A percentile compares a stretch with the other conserved stretches of the same genome.
Evolutionary conservation across 2,113 vertebrate species (phyloP).

Genomic region (Ascaphus truei): DNA sequence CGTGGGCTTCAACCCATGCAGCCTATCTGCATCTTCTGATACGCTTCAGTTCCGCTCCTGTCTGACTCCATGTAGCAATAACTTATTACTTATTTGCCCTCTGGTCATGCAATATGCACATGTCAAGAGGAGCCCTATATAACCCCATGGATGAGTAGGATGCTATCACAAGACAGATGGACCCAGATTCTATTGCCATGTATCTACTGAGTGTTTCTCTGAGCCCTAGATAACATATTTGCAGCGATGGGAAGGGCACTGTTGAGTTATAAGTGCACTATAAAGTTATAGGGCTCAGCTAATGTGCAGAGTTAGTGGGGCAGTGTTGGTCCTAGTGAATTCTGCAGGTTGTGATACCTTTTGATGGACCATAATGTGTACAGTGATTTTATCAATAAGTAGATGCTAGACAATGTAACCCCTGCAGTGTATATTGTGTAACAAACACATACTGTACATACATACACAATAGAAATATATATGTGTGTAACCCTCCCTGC

Average conservation of each 20-base stretch:
- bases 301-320: too few relatives aligned
- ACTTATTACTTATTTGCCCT: conserved; percentile 30
- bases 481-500: too few relatives aligned
- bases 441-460: too few relatives aligned
- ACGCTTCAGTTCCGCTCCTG: conserved; percentile 16
- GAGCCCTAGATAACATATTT: background rate
- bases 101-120: conserved; percentile 29
- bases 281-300: too few relatives aligned
- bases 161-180: conserved; percentile 20
- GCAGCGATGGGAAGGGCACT: background rate
- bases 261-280: background rate
- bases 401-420: too few relatives aligned
- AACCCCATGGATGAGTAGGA: conserved; percentile 2
- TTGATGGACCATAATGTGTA: too few relatives aligned
- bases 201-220: background rate
- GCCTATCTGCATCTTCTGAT: background rate
- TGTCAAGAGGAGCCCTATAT: conserved; percentile 2
- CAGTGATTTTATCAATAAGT: too few relatives aligned
- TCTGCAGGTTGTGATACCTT: too few relatives aligned
- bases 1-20: background rate
- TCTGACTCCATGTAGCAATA: background rate
- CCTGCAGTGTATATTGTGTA: too few relatives aligned
- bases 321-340: too few relatives aligned
- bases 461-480: too few relatives aligned
- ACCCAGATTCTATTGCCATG: background rate